Evolutionary conservation across 1,140 invertebrate genomes (phyloP).

Genomic region (Heliconius himera): DNA sequence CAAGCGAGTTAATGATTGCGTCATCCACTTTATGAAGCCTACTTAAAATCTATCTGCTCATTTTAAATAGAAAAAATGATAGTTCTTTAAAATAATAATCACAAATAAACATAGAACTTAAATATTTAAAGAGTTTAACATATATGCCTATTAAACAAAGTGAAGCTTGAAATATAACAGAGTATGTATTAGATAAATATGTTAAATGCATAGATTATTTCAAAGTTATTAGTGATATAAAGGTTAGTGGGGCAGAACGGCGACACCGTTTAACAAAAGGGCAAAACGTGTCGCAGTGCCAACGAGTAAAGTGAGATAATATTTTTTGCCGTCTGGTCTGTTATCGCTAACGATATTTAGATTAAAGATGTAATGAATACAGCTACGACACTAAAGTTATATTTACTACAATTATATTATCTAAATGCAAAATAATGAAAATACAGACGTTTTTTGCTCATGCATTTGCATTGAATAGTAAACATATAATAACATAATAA

Average conservation of each 20-base stretch:
- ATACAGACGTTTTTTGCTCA: too few relatives aligned
- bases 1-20: conserved; percentile 32
- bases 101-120: not conserved
- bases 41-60: not conserved
- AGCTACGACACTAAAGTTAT: too few relatives aligned
- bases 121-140: not conserved
- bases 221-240: conserved; percentile 41
- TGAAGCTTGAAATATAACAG: not conserved
- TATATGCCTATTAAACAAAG: not conserved
- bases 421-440: too few relatives aligned
- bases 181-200: conserved; percentile 4
- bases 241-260: conserved; percentile 63
- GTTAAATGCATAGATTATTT: not conserved
- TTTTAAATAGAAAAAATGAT: not conserved
- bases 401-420: not conserved
- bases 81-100: not conserved
- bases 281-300: conserved; percentile 18
- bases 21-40: conserved; percentile 18
- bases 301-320: conserved; percentile 35
- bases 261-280: conserved; percentile 29
- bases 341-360: conserved; percentile 23
- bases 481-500: too few relatives aligned
- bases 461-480: too few relatives aligned
- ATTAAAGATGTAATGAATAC: not conserved
- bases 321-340: conserved; percentile 30